phyloP scores from a whole-genome alignment of 2,113 vertebrate genomes.

The Pampusana beccarii region DNA sequence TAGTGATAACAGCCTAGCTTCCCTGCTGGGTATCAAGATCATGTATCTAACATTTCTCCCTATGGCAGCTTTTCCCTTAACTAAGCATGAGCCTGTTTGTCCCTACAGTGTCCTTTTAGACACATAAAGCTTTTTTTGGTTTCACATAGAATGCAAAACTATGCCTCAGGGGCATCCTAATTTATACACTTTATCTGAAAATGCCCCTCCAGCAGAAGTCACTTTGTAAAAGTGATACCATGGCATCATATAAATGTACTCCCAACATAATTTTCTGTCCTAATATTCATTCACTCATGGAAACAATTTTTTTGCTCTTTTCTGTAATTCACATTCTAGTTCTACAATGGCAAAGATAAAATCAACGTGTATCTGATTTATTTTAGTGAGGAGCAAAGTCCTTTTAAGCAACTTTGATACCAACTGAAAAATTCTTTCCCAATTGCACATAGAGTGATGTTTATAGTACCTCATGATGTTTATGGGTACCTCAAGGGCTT shows the following conservation, averaged over 20 bases:
- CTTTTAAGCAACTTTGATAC: constrained; percentile 37
- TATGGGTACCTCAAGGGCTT: not conserved
- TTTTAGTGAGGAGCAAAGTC: constrained; percentile 1
- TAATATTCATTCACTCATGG: constrained; percentile 5
- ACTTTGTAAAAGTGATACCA: constrained; percentile 10
- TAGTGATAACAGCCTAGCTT: constrained; percentile 50
- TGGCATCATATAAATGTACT: not conserved
- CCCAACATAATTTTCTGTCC: not conserved
- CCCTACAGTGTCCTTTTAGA: constrained; percentile 28
- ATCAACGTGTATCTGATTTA: constrained; percentile 26
- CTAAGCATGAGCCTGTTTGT: constrained; percentile 32
- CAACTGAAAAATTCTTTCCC: constrained; percentile 37
- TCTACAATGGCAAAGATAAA: constrained; percentile 24
- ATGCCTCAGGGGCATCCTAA: not conserved
- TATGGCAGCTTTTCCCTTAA: constrained; percentile 52
- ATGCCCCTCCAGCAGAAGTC: not conserved
- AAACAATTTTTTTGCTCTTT: not conserved
- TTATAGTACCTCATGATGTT: not conserved
- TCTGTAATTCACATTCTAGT: constrained; percentile 16
- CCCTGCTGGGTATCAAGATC: constrained; percentile 56
- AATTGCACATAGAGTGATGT: not conserved
- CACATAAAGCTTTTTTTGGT: not conserved
- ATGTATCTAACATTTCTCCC: constrained; percentile 26
- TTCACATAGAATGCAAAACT: constrained; percentile 29
- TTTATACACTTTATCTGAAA: constrained; percentile 54